These are phyloP conservation scores for Alaudala cheleensis DNA, from an alignment of 2,113 vertebrate species.

Conservation along the genomic window DNA sequence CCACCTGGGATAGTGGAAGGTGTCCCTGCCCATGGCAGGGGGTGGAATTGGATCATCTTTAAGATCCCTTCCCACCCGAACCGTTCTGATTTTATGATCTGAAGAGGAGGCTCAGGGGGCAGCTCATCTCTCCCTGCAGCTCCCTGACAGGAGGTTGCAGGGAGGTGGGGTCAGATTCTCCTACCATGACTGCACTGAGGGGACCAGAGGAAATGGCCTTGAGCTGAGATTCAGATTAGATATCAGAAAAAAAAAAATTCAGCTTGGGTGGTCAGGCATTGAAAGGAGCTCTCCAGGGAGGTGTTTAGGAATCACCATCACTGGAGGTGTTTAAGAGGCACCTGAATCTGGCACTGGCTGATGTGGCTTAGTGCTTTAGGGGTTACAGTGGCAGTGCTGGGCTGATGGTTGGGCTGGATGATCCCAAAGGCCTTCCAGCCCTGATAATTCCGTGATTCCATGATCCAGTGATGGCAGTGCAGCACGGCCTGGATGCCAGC, in stretches of 20 bases:
- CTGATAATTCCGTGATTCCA: accelerated
- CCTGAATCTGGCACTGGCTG: neutral
- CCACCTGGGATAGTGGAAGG: accelerated
- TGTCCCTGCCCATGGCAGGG: neutral
- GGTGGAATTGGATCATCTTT: neutral
- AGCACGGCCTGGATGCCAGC: neutral
- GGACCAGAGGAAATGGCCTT: neutral
- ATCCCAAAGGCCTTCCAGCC: neutral
- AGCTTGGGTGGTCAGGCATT: neutral
- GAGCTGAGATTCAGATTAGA: neutral
- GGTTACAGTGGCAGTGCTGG: neutral
- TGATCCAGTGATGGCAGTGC: neutral
- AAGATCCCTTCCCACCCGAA: neutral
- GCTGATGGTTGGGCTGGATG: neutral
- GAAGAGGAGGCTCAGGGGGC: neutral
- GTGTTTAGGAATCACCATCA: neutral
- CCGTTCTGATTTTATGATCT: neutral
- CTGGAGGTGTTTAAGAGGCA: neutral
- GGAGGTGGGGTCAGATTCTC: neutral
- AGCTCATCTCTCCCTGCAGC: neutral
- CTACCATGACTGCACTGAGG: neutral
- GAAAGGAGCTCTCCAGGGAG: neutral
- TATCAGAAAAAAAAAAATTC: neutral
- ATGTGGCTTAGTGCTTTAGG: neutral
- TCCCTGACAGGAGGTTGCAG: neutral